Evolutionary conservation across 2,797 vertebrate species (phyloP).

Genomic region (Carcharodon carcharias): DNA sequence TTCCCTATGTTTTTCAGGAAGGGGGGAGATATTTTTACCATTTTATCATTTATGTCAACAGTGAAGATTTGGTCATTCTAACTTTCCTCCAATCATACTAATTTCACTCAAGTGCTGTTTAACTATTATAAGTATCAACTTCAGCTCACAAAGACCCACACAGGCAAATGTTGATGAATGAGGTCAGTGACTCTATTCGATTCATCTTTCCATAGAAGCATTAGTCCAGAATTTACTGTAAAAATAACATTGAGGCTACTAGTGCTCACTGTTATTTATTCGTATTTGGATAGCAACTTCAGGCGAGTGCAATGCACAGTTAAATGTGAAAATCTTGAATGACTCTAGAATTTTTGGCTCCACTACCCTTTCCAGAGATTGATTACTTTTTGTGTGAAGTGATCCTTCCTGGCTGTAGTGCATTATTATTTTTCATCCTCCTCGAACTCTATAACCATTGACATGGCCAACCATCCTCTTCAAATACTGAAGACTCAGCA

Average conservation of each 20-base stretch:
- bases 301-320: neutral
- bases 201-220: neutral
- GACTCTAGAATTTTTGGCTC: neutral
- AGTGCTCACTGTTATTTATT: neutral
- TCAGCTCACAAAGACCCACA: neutral
- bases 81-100: neutral
- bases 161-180: neutral
- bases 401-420: neutral
- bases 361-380: neutral
- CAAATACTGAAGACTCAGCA: neutral
- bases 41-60: too few species aligned
- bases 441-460: neutral
- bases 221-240: neutral
- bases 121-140: neutral
- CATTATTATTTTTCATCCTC: neutral
- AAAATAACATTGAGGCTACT: neutral
- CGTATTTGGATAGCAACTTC: neutral
- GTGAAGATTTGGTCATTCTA: too few species aligned
- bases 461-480: neutral
- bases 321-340: neutral
- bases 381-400: neutral
- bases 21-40: too few species aligned
- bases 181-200: neutral
- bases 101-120: neutral
- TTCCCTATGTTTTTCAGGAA: too few species aligned